These are phyloP conservation scores for Tamias sibiricus DNA, from an alignment of 2,113 vertebrate species.

Conservation along the genomic window DNA sequence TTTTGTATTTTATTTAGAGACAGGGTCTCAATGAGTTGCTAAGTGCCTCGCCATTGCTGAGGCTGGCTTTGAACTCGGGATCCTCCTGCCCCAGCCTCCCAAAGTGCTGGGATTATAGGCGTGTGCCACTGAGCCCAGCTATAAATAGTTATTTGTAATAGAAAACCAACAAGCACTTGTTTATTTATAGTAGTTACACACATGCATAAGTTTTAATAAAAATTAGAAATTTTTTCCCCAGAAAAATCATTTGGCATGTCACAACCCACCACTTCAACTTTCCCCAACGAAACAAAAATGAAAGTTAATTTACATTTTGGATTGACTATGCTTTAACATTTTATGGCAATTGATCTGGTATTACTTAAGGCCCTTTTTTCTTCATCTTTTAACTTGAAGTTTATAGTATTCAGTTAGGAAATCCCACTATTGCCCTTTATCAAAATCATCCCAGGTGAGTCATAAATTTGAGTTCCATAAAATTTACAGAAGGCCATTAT, in stretches of 20 bases:
- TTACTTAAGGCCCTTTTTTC: neutral
- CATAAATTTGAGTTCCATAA: neutral
- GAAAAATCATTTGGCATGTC: constrained; percentile 20
- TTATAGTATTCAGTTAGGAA: neutral
- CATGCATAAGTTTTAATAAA: constrained; percentile 36
- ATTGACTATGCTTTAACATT: neutral
- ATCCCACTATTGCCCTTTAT: neutral
- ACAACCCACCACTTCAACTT: neutral
- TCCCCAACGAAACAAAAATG: neutral
- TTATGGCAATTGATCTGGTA: neutral
- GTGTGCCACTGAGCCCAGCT: too few relatives aligned
- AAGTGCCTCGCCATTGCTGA: too few relatives aligned
- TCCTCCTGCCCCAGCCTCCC: too few relatives aligned
- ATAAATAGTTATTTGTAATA: neutral
- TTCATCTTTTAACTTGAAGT: neutral
- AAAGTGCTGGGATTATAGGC: too few relatives aligned
- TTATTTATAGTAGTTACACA: constrained; percentile 50
- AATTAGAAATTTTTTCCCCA: constrained; percentile 11
- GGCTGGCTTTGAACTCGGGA: too few relatives aligned
- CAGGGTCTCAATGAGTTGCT: too few relatives aligned
- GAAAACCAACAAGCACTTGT: neutral
- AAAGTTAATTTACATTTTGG: neutral
- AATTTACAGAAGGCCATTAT: neutral
- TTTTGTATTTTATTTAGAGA: too few relatives aligned
- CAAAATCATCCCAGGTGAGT: neutral